These are phyloP conservation scores for Caenorhabditis panamensis DNA, from an alignment of 2,888 invertebrate genomes.

Conservation along the genomic window DNA sequence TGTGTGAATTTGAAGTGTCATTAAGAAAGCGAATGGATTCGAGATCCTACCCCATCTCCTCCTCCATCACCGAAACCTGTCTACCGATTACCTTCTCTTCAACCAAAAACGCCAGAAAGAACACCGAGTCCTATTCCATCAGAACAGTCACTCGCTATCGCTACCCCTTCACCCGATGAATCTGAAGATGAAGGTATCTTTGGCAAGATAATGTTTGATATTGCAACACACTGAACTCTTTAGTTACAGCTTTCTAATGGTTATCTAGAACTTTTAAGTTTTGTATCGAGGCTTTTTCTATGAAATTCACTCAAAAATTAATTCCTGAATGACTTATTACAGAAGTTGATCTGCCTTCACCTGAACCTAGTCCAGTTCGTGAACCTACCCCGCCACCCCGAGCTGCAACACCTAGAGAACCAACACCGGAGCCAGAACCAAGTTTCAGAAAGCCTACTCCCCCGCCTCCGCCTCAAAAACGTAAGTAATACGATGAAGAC, in stretches of 20 bases:
- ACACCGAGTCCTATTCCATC: conserved; percentile 52
- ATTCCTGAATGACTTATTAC: too few species aligned
- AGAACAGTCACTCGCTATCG: conserved; percentile 28
- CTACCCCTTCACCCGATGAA: conserved; percentile 48
- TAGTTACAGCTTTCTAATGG: too few species aligned
- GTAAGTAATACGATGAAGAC: conserved; percentile 1
- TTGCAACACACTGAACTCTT: neutral
- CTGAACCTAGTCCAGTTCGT: conserved; percentile 48
- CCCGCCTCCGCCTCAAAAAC: conserved; percentile 60
- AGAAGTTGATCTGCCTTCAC: conserved; percentile 51
- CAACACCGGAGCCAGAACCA: conserved; percentile 70
- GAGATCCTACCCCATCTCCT: conserved; percentile 75
- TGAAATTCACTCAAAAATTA: neutral
- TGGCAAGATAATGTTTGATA: neutral
- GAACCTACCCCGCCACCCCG: conserved; percentile 62
- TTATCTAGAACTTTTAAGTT: neutral
- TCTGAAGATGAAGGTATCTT: conserved; percentile 47
- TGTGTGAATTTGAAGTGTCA: conserved; percentile 29
- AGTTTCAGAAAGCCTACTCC: conserved; percentile 57
- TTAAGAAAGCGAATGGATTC: conserved; percentile 72
- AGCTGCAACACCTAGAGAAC: conserved; percentile 60
- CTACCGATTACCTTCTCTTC: conserved; percentile 44
- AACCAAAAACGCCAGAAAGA: conserved; percentile 37
- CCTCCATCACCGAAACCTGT: conserved; percentile 64
- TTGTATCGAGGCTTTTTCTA: neutral